Conservation (phyloP, 2,113 vertebrate genomes). For the Microcebus griseorufus region DNA sequence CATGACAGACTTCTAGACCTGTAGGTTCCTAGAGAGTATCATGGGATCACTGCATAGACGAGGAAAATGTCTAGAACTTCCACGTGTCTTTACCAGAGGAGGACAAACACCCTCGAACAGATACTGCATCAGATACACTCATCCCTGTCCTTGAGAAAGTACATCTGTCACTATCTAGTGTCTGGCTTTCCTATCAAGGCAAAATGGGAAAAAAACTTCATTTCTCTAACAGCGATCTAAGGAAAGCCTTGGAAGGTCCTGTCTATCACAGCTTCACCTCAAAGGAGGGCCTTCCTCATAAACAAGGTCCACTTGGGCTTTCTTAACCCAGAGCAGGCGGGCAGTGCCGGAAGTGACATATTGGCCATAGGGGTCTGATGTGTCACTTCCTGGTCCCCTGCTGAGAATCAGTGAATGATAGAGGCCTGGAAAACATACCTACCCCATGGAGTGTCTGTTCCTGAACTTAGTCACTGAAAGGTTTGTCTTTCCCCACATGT, state of each 20-base stretch:
- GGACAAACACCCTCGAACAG: neutral
- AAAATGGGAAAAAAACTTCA: neutral
- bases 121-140: neutral
- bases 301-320: no score
- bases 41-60: neutral
- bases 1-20: neutral
- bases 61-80: no score
- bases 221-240: neutral
- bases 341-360: neutral
- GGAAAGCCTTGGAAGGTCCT: neutral
- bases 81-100: neutral
- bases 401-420: neutral
- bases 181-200: no score
- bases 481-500: neutral
- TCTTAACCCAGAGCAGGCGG: neutral
- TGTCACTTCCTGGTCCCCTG: no score
- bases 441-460: neutral
- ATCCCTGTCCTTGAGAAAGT: neutral
- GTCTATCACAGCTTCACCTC: neutral
- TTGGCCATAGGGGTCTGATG: no score
- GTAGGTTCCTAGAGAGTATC: neutral
- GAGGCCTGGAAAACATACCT: neutral
- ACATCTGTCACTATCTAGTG: neutral
- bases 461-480: neutral
- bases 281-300: neutral